phyloP scores from a whole-genome alignment of 2,797 vertebrate species.

The Lepidocolaptes lacrymiger region DNA sequence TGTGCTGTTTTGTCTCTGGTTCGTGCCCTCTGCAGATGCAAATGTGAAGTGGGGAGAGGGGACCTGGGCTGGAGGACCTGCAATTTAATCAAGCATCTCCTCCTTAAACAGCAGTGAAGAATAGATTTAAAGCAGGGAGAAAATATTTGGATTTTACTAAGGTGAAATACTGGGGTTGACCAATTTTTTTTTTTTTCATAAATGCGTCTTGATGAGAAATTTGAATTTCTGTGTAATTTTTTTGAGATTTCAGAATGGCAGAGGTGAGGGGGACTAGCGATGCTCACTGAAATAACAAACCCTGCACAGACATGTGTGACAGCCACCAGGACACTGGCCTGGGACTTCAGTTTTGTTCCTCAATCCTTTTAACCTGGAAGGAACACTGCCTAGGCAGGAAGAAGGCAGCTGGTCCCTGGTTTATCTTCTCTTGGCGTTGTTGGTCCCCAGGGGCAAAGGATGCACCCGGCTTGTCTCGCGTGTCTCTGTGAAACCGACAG shows the following conservation, averaged over 20 bases:
- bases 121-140: neutral
- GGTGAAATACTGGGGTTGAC: neutral
- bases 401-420: neutral
- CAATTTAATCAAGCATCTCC: neutral
- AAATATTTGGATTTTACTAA: neutral
- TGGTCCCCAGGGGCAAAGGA: neutral
- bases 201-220: neutral
- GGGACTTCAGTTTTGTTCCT: neutral
- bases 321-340: neutral
- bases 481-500: neutral
- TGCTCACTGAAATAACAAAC: accelerated
- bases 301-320: accelerated
- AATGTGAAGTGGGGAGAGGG: accelerated
- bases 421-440: neutral
- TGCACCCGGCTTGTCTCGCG: neutral
- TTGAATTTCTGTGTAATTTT: neutral
- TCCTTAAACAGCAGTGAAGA: neutral
- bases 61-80: neutral
- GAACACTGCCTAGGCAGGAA: neutral
- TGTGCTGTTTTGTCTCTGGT: neutral
- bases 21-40: neutral
- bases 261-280: accelerated
- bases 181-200: neutral
- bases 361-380: neutral
- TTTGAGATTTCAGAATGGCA: neutral